Evolutionary conservation across 37 sponge, comb jelly and placozoan species (phyloP).

Genomic region (Geodia barretti): DNA sequence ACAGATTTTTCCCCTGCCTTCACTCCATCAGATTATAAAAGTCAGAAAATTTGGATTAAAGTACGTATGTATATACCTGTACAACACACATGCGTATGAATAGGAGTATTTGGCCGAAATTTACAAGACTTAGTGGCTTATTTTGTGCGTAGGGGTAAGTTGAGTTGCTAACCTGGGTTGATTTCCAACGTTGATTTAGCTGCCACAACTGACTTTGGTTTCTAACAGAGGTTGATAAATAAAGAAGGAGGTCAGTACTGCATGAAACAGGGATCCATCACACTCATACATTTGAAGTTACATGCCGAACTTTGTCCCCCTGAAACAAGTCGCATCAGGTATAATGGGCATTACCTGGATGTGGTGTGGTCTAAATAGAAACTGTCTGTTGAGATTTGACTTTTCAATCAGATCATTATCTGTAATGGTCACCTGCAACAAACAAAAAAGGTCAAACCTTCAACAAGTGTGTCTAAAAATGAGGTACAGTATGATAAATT

Average conservation of each 20-base stretch:
- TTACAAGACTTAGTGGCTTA: no score
- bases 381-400: conserved; percentile 97
- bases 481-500: no score
- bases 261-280: neutral
- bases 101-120: no score
- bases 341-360: conserved; percentile 66
- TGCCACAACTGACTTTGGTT: conserved; percentile 77
- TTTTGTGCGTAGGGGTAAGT: no score
- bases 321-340: no score
- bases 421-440: conserved; percentile 78
- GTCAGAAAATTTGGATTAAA: no score
- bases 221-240: neutral
- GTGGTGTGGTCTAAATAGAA: conserved; percentile 88
- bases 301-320: neutral
- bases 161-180: conserved; percentile 87
- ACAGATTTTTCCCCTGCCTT: no score
- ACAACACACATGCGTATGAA: neutral
- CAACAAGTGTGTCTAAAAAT: no score
- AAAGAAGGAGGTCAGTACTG: neutral
- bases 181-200: conserved; percentile 76
- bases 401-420: conserved; percentile 98
- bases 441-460: neutral
- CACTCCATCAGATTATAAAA: no score
- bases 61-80: neutral
- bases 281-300: neutral